phyloP scores from a whole-genome alignment of 2,113 vertebrate genomes.

The Gorsachius goisagi region DNA sequence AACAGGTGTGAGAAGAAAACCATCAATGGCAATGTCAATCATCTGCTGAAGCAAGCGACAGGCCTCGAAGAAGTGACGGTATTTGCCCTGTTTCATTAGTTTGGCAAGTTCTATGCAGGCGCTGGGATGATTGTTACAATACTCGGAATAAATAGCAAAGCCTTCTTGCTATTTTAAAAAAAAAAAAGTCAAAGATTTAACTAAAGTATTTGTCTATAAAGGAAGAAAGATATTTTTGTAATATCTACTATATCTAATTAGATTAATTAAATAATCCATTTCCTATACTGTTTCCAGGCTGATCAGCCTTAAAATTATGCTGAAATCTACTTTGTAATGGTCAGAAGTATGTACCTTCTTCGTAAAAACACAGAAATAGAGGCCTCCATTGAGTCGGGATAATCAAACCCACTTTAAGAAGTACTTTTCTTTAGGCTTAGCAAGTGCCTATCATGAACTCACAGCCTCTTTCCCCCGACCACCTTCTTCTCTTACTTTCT shows the following conservation, averaged over 20 bases:
- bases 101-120: constrained; percentile 88
- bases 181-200: neutral
- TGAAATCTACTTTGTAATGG: neutral
- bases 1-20: constrained; percentile 94
- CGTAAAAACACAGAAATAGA: neutral
- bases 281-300: neutral
- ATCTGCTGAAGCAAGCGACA: constrained; percentile 97
- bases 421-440: neutral
- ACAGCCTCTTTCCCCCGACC: neutral
- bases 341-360: neutral
- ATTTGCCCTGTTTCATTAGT: constrained; percentile 90
- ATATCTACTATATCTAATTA: neutral
- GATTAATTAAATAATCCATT: neutral
- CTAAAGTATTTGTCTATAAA: neutral
- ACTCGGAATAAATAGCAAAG: constrained; percentile 95
- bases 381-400: neutral
- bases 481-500: neutral
- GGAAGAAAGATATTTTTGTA: neutral
- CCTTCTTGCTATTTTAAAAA: constrained; percentile 85
- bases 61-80: constrained; percentile 96
- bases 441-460: neutral
- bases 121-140: constrained; percentile 94
- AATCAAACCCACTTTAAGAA: neutral
- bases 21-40: constrained; percentile 95
- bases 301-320: neutral